phyloP scores from a whole-genome alignment of 2,888 invertebrate species.

The Cremastinae sp. region DNA sequence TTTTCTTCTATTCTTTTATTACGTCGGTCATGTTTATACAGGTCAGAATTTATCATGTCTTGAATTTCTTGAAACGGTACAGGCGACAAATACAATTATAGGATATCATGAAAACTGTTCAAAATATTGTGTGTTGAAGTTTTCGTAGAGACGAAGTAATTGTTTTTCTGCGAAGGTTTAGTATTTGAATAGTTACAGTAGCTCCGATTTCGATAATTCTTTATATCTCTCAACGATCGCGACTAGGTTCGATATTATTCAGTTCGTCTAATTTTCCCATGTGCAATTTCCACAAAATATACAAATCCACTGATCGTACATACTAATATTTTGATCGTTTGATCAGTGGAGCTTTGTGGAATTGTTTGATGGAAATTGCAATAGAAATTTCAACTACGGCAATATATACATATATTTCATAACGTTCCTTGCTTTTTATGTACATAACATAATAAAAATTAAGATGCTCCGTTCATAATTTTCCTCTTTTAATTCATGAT shows the following conservation, averaged over 20 bases:
- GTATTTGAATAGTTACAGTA: background rate
- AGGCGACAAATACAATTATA: constrained; percentile 54
- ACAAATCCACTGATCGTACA: constrained; percentile 25
- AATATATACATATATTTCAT: constrained; percentile 48
- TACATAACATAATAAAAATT: constrained; percentile 1
- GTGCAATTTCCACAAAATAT: constrained; percentile 8
- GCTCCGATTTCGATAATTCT: constrained; percentile 1
- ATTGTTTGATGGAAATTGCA: constrained; percentile 28
- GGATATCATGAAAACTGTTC: constrained; percentile 55
- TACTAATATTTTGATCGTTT: too few species aligned
- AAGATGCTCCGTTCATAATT: background rate
- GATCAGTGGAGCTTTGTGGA: constrained; percentile 22
- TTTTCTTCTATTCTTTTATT: constrained; percentile 47
- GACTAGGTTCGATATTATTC: constrained; percentile 34
- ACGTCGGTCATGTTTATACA: constrained; percentile 55
- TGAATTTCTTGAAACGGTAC: constrained; percentile 41
- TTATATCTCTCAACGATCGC: constrained; percentile 7
- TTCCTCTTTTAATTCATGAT: background rate
- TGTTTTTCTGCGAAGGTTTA: background rate
- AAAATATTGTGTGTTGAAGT: constrained; percentile 38
- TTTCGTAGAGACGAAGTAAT: background rate
- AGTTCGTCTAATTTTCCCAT: constrained; percentile 19
- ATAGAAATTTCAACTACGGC: constrained; percentile 26
- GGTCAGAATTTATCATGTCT: constrained; percentile 21
- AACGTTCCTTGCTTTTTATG: constrained; percentile 2